phyloP scores from a whole-genome alignment of 2,113 vertebrate genomes.

The Antechinus stuartii region DNA sequence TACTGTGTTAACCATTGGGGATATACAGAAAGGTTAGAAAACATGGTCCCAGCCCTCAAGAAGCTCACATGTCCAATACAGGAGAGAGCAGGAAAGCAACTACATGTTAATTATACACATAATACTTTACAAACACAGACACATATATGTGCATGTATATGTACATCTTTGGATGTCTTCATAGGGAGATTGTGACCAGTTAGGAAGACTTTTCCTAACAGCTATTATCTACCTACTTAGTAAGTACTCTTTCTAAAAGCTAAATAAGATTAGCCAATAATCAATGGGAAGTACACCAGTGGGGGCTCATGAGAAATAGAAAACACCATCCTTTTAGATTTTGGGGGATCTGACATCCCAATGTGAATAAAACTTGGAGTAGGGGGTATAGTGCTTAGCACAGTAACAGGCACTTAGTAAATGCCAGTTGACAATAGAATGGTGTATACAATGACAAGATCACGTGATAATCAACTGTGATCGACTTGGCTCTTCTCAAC shows the following conservation, averaged over 20 bases:
- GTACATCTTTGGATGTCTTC: not conserved
- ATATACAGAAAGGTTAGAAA: not conserved
- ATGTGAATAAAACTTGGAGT: not conserved
- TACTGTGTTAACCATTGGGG: not conserved
- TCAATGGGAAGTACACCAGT: not conserved
- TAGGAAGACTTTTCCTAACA: not conserved
- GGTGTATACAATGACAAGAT: no score
- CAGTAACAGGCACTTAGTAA: not conserved
- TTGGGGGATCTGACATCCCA: not conserved
- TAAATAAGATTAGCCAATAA: not conserved
- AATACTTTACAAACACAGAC: not conserved
- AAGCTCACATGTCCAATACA: not conserved
- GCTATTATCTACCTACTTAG: not conserved
- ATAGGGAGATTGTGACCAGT: not conserved
- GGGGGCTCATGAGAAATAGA: not conserved
- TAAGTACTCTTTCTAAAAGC: not conserved
- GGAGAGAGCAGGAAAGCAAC: not conserved
- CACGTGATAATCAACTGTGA: no score
- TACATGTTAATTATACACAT: not conserved
- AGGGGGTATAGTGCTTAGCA: not conserved
- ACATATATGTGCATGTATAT: not conserved
- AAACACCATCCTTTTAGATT: not conserved
- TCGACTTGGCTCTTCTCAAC: no score
- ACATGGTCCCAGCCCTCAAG: not conserved
- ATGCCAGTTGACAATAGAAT: not conserved